phyloP scores from a whole-genome alignment of 2,113 vertebrate genomes.

The Nipponia nippon region DNA sequence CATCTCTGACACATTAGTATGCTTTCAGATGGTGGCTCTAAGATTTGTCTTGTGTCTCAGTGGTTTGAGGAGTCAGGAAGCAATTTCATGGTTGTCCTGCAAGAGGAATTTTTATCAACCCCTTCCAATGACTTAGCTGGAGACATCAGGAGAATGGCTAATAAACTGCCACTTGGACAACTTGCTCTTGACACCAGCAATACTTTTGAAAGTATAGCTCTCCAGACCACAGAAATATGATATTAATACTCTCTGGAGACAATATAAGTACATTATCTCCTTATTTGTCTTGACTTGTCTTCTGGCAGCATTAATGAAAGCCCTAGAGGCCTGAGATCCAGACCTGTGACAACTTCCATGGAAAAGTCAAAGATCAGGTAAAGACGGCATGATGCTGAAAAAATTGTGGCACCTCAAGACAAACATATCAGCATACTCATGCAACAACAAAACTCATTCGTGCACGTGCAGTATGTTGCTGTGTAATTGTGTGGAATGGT shows the following conservation, averaged over 20 bases:
- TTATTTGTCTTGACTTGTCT: not conserved
- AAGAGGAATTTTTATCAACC: not conserved
- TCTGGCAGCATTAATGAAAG: not conserved
- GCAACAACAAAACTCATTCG: not conserved
- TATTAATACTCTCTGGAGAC: not conserved
- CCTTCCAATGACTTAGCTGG: not conserved
- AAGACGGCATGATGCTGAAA: not conserved
- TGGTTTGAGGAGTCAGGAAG: not conserved
- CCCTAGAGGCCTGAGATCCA: not conserved
- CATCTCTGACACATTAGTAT: accelerated
- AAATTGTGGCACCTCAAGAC: not conserved
- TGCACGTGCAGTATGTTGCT: accelerated
- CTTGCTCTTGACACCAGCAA: not conserved
- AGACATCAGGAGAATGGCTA: not conserved
- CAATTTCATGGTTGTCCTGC: not conserved
- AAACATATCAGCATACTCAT: not conserved
- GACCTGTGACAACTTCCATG: not conserved
- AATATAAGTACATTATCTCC: not conserved
- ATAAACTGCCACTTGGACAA: not conserved
- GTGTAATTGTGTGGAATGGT: not conserved
- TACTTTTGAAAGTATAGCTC: not conserved
- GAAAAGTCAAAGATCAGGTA: not conserved
- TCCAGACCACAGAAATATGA: not conserved
- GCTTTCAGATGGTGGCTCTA: not conserved
- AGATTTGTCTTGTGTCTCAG: not conserved